Base-by-base conservation (phyloP, 2,797 vertebrate species). In the Toxotes lorentzi region DNA sequence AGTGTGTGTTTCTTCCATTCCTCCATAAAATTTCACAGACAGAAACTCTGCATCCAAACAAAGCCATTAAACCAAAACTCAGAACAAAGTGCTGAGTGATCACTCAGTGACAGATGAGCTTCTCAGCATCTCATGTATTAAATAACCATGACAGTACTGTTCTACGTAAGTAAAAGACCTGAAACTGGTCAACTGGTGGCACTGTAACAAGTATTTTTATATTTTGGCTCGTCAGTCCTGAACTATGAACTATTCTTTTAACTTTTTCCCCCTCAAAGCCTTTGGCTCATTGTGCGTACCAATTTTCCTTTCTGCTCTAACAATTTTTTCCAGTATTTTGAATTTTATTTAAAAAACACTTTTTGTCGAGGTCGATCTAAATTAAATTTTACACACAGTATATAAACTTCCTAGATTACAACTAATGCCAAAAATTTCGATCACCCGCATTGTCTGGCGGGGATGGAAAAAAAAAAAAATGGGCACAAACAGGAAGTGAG, bases 41-140 rank as follows among this genome's bases (percentile, higher is more conserved):
- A 83, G 51, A 79, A 85, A 79, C 65, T 64, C 81, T 78, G 85
- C 85, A 84, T 87, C 81, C 78, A 90, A 91, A 92, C 88, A 91
- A 86, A 79, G 73, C 85, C 76, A 76, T 89, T 87, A 92, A 82
- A 85, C 34, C 68, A 9, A 43, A 69, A 35, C 6, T 23, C 41
- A 32, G 47, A 78, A 74, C 65, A 76, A 73, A 83, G 78, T 21
- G 0, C 57, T 56, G 17, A 45, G 57, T 67, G 61, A 70, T 86
- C 79, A 59, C 30, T 62, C 73, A 72, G 59, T 56, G 79, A 80
- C 19, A n/a, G 23, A 7, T 5, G 21, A 47, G 17, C 54, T 69
- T 23, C 51, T 48, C 56, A 24, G 48, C 10, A 67, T 40, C 30
- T 54, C 14, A 11, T 4, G 38, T 12, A 2, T 48, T 43, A 54